Conservation (phyloP, 1,140 invertebrate genomes). For the Orussus abietinus region DNA sequence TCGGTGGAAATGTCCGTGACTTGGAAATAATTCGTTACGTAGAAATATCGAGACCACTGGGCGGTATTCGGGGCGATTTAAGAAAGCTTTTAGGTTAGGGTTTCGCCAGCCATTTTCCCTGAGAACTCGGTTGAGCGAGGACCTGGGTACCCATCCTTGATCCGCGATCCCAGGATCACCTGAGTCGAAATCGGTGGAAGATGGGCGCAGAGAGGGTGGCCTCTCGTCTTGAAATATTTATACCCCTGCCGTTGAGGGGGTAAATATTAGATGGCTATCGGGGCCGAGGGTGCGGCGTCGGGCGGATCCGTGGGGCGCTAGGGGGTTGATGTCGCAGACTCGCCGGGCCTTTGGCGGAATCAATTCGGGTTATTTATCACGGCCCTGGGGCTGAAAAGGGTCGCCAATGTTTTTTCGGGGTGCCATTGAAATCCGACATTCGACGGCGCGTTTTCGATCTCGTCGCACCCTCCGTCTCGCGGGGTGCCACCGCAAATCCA, state of each 20-base stretch:
- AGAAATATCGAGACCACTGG: too few species aligned
- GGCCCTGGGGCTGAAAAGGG: too few species aligned
- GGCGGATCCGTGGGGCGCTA: constrained; percentile 13
- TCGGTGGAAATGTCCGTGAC: too few species aligned
- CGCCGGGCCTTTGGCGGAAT: constrained; percentile 14
- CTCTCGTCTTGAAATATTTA: constrained; percentile 31
- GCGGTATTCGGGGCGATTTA: too few species aligned
- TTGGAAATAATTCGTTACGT: too few species aligned
- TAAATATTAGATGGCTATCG: constrained; percentile 31
- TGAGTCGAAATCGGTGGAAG: neutral
- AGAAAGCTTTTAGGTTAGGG: too few species aligned
- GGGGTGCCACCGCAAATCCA: too few species aligned
- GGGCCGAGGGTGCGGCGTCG: constrained; percentile 15
- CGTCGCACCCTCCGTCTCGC: too few species aligned
- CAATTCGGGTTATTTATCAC: constrained; percentile 31
- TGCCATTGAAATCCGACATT: too few species aligned
- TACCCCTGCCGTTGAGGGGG: constrained; percentile 26
- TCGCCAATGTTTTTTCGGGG: too few species aligned
- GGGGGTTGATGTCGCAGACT: neutral
- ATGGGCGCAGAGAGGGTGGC: constrained; percentile 21
- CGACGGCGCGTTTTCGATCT: constrained; percentile 27
- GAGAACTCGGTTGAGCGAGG: too few species aligned
- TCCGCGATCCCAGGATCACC: constrained; percentile 3
- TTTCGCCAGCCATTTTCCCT: too few species aligned
- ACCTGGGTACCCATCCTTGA: neutral